A percentile compares a stretch with the other conserved stretches of the same genome.
These are phyloP conservation scores for Epiblema foenella DNA, from an alignment of 2,888 invertebrate genomes.

Conservation along the genomic window DNA sequence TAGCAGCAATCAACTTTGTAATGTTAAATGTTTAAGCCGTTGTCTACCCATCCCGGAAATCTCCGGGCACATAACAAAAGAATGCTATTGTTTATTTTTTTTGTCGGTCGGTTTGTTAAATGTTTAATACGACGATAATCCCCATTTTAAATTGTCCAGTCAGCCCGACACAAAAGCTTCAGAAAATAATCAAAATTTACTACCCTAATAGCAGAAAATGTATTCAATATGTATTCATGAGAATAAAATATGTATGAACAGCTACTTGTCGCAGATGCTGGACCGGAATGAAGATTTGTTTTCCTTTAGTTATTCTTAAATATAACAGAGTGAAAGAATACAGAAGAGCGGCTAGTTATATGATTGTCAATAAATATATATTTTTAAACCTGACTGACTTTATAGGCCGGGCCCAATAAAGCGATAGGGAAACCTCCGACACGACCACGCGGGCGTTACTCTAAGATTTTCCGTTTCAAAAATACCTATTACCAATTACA, in stretches of 20 bases:
- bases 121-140: not conserved
- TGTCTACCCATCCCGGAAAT: no score
- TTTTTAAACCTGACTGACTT: no score
- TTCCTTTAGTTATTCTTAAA: slow-evolving; percentile 14
- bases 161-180: slow-evolving; percentile 11
- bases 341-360: not conserved
- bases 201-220: slow-evolving; percentile 52
- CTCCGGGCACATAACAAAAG: no score
- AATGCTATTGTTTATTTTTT: no score
- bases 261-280: slow-evolving; percentile 55
- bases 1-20: not conserved
- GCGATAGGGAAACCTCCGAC: no score
- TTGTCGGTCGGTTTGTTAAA: no score
- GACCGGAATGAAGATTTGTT: slow-evolving; percentile 40
- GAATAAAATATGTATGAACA: slow-evolving; percentile 67
- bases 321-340: no score
- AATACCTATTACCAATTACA: not conserved
- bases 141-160: slow-evolving; percentile 3
- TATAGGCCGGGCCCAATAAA: no score
- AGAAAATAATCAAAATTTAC: slow-evolving; percentile 41
- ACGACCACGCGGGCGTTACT: no score
- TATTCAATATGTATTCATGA: slow-evolving; percentile 72
- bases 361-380: not conserved
- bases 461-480: no score
- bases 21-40: no score